Evolutionary conservation across 2,797 vertebrate species (phyloP), one percentile per base, ranked within the genome.

Genomic region (Scarus forsteni): DNA sequence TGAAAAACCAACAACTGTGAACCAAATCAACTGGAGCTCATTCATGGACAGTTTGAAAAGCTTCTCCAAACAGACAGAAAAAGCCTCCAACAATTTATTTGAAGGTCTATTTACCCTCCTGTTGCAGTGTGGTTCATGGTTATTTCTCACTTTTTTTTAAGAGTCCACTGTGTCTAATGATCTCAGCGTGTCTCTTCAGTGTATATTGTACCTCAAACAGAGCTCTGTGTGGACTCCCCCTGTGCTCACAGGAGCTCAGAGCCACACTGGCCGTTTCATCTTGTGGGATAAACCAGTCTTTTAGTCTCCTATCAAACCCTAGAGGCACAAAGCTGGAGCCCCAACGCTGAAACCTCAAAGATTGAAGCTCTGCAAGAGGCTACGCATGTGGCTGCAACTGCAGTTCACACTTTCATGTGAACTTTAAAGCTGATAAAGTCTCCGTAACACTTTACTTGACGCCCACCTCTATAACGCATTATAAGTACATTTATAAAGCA

Each of bases 191-290:
- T 78, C 78, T 83, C 78, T 74, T 42, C 78, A 72, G 83, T 83
- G 78, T 81, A 64, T 66, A 62, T 85, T 79, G 83, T 73, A 80
- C 85, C 81, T 74, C 79, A 79, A 83, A 84, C 89, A 13, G 85
- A 11, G 88, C 51, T n/a, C 69, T 79, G 64, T 60, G 65, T 75
- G 64, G 84, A 85, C 80, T 54, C 86, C 85, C 81, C 53, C 79
- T 71, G 79, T 74, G 84, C 77, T 60, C 48, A 80, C 71, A 72
- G 85, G 73, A 71, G 61, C 66, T 53, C 81, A 80, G 82, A 77
- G 79, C 77, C 60, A 35, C 68, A 56, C 83, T 89, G 90, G 91
- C 89, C 10, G 48, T 91, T 92, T 92, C 85, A 92, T 92, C 89
- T 88, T 85, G 70, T 73, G 70, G 81, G 89, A 89, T 85, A 87